phyloP scores from a whole-genome alignment of 2,797 vertebrate species.

The Spea hammondii region DNA sequence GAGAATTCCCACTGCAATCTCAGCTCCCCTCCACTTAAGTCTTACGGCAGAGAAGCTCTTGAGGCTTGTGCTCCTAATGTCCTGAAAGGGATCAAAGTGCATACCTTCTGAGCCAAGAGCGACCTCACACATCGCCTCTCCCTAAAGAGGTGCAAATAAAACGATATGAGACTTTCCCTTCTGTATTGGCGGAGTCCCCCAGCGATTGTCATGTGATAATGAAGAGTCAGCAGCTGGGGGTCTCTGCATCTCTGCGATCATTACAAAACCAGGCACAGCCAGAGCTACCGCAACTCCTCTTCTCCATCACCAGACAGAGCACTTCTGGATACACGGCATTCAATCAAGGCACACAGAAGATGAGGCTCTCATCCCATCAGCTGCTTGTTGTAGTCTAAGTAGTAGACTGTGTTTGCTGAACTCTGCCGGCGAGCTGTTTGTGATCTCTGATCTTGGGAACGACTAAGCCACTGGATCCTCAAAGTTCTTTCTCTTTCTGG shows the following conservation, averaged over 20 bases:
- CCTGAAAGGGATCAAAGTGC: conserved; percentile 45
- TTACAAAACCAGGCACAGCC: conserved; percentile 77
- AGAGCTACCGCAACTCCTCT: conserved; percentile 28
- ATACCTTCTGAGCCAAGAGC: conserved; percentile 34
- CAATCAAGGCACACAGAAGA: conserved; percentile 1
- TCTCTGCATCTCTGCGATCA: conserved; percentile 69
- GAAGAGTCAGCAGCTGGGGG: conserved; percentile 79
- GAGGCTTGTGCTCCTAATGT: conserved; percentile 26
- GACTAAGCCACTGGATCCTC: not conserved
- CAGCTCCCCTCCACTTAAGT: conserved; percentile 35
- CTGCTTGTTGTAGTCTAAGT: conserved; percentile 5
- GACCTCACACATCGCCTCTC: conserved; percentile 49
- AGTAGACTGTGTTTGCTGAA: conserved; percentile 8
- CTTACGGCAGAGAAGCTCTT: conserved; percentile 27
- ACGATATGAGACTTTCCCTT: conserved; percentile 53
- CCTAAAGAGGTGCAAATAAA: conserved; percentile 58
- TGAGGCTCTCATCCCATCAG: not conserved
- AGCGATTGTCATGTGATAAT: conserved; percentile 83
- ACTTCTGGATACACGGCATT: not conserved
- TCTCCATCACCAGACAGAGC: conserved; percentile 31
- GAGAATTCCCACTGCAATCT: conserved; percentile 17
- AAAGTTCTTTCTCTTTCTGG: not conserved
- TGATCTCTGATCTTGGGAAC: not conserved
- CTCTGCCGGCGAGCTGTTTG: conserved; percentile 4
- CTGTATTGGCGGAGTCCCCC: conserved; percentile 61